These are phyloP conservation scores for Eolophus roseicapilla DNA, from an alignment of 2,113 vertebrate genomes.

Conservation along the genomic window DNA sequence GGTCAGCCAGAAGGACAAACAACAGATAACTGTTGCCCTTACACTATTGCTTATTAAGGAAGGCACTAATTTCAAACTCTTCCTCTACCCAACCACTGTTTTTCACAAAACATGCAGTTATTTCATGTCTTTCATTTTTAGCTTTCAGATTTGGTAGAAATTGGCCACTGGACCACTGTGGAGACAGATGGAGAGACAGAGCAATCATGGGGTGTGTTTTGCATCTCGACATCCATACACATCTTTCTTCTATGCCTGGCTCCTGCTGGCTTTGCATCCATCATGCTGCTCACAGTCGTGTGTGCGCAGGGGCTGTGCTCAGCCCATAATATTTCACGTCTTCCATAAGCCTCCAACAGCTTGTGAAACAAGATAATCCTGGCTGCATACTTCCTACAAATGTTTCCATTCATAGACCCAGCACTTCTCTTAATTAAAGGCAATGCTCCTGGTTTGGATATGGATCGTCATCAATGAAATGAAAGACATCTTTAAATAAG, in stretches of 20 bases:
- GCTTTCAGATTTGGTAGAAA: background rate
- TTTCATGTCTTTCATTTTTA: background rate
- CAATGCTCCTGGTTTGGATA: background rate
- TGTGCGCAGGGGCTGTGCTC: background rate
- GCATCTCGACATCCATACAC: background rate
- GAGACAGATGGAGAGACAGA: background rate
- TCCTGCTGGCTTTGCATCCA: background rate
- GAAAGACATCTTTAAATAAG: background rate
- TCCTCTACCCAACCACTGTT: background rate
- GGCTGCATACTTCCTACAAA: background rate
- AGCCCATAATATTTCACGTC: background rate
- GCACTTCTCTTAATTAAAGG: constrained; percentile 2
- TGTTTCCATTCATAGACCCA: background rate
- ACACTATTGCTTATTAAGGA: background rate
- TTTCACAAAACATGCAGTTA: background rate
- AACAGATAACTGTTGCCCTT: background rate
- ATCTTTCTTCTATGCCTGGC: background rate
- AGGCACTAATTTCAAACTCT: background rate
- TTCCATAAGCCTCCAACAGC: background rate
- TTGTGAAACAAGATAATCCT: constrained; percentile 14
- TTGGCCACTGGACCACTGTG: background rate
- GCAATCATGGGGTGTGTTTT: background rate
- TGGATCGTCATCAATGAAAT: background rate
- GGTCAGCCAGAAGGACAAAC: background rate
- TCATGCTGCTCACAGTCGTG: background rate